These are phyloP conservation scores for Acipenser oxyrinchus DNA, from an alignment of 2,797 vertebrate genomes.

Conservation along the genomic window DNA sequence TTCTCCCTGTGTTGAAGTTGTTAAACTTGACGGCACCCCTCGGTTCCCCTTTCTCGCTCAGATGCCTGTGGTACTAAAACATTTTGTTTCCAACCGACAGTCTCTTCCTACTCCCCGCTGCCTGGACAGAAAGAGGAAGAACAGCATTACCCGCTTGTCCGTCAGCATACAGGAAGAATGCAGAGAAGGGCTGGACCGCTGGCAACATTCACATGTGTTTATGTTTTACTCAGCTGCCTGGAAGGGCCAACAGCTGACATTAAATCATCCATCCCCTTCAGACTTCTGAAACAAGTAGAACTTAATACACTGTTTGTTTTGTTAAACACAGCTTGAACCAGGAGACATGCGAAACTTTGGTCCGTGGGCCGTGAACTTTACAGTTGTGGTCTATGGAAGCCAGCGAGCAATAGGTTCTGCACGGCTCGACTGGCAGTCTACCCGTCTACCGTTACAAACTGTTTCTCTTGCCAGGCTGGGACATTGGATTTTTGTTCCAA, in stretches of 20 bases:
- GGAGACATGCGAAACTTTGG: no score
- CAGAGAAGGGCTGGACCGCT: slow-evolving; percentile 12
- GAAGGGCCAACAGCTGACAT: slow-evolving; percentile 19
- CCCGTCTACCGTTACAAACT: no score
- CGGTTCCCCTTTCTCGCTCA: slow-evolving; percentile 43
- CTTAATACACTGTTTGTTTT: no score
- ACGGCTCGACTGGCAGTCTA: no score
- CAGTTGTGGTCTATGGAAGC: no score
- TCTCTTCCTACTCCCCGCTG: slow-evolving; percentile 25
- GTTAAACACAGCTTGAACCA: no score
- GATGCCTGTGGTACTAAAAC: slow-evolving; percentile 36
- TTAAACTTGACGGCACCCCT: slow-evolving; percentile 26
- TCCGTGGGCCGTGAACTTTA: no score
- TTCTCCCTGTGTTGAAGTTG: slow-evolving; percentile 17
- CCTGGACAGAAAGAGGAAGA: slow-evolving; percentile 25
- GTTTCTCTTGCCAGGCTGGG: no score
- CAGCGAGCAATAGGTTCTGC: no score
- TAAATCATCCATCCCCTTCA: slow-evolving; percentile 4
- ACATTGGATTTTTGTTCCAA: no score
- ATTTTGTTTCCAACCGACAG: slow-evolving; percentile 24
- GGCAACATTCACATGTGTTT: slow-evolving; percentile 28
- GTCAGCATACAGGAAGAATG: slow-evolving; percentile 1
- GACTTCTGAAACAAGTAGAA: no score
- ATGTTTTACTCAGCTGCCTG: slow-evolving; percentile 24
- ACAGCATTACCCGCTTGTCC: slow-evolving; percentile 19